phyloP scores from a whole-genome alignment of 1,140 invertebrate genomes.

The Agrypnia vestita region DNA sequence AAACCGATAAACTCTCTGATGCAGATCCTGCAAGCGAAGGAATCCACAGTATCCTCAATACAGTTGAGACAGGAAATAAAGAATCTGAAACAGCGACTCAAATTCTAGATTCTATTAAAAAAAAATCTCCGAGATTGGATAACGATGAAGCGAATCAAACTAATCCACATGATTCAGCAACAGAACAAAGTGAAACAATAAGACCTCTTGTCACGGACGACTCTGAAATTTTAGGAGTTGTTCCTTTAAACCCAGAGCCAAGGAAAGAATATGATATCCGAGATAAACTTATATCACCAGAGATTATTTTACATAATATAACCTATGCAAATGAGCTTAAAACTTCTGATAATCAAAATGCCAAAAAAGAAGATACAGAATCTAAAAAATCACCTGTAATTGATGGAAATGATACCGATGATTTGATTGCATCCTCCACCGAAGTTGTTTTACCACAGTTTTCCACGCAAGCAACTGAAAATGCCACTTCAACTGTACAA shows the following conservation, averaged over 20 bases:
- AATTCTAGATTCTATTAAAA: conserved; percentile 49
- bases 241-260: conserved; percentile 59
- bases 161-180: conserved; percentile 63
- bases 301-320: conserved; percentile 7
- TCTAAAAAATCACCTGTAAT: conserved; percentile 51
- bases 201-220: conserved; percentile 51
- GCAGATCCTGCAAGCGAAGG: conserved; percentile 52
- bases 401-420: conserved; percentile 56
- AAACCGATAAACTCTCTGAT: conserved; percentile 58
- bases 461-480: conserved; percentile 1
- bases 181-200: conserved; percentile 48
- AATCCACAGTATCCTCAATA: neutral
- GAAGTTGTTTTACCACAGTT: conserved; percentile 46
- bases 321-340: conserved; percentile 4
- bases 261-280: conserved; percentile 61
- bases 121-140: conserved; percentile 62
- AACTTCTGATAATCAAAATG: neutral
- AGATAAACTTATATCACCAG: conserved; percentile 49
- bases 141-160: conserved; percentile 66
- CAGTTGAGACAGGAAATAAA: neutral
- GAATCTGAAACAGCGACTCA: conserved; percentile 24
- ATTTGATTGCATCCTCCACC: conserved; percentile 57
- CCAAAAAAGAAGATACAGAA: neutral
- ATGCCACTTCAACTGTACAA: neutral
- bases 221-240: conserved; percentile 51